Conservation (phyloP, 2,888 invertebrate species). For the Lasioglossum leucozonium region DNA sequence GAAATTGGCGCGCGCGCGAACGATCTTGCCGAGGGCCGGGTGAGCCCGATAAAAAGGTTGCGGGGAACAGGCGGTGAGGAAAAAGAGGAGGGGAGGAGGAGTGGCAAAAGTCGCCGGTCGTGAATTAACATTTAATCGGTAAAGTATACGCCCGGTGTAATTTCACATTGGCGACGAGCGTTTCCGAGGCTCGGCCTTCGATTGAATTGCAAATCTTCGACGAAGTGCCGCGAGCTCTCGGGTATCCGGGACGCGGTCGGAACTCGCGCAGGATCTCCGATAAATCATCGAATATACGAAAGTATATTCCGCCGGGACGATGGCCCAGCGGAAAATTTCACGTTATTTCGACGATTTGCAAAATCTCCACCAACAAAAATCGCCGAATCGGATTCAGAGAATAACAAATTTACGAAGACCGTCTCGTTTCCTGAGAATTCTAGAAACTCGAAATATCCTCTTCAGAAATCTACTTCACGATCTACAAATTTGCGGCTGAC, state of each 20-base stretch:
- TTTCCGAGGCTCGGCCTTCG: conserved; percentile 25
- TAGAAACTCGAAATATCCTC: too few species aligned
- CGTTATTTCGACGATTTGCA: neutral
- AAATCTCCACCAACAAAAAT: neutral
- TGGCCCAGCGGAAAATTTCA: neutral
- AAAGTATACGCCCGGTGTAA: conserved; percentile 54
- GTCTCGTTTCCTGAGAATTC: too few species aligned
- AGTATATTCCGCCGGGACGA: neutral
- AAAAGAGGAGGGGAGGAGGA: neutral
- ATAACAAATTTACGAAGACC: neutral
- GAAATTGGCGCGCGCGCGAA: neutral
- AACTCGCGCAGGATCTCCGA: conserved; percentile 1
- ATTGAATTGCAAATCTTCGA: conserved; percentile 62
- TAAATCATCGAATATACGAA: neutral
- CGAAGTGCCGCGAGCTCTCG: conserved; percentile 13
- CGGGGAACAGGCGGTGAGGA: neutral
- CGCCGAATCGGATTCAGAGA: neutral
- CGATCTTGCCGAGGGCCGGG: conserved; percentile 1
- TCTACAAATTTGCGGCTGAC: neutral
- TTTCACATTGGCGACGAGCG: conserved; percentile 50
- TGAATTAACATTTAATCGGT: conserved; percentile 64
- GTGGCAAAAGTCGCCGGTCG: conserved; percentile 21
- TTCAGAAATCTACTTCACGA: too few species aligned
- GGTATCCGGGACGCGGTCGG: neutral
- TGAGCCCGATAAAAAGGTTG: neutral